Percentiles rank a stretch among this genome's conserved stretches.
phyloP scores from a whole-genome alignment of 2,113 vertebrate genomes.

The Loxodonta africana region DNA sequence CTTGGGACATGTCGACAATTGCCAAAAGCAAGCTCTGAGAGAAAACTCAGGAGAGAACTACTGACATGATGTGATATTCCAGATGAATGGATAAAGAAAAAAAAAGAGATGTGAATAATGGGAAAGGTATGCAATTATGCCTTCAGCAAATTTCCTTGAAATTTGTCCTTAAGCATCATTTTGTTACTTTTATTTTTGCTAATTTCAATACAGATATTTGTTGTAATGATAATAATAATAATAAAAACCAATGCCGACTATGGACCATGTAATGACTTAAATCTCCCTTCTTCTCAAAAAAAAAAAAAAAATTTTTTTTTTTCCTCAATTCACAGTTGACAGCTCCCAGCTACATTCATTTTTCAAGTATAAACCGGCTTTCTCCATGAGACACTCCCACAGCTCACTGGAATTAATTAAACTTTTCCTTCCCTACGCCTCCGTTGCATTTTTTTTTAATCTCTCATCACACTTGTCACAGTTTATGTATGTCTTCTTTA shows the following conservation, averaged over 20 bases:
- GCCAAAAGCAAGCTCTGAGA: neutral
- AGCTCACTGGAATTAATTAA: neutral
- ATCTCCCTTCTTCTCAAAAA: neutral
- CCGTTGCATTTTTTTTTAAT: neutral
- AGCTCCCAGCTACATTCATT: neutral
- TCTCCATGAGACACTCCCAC: neutral
- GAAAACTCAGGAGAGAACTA: neutral
- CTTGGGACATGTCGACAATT: neutral
- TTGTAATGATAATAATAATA: neutral
- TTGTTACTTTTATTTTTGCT: neutral
- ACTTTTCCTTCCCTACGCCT: neutral
- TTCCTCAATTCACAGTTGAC: neutral
- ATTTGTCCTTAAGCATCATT: neutral
- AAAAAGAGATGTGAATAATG: neutral
- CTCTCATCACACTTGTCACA: neutral
- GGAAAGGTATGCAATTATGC: too few relatives aligned
- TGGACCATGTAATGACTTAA: neutral
- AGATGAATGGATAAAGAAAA: neutral
- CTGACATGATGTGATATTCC: neutral
- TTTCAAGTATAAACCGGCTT: neutral
- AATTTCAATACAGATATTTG: neutral
- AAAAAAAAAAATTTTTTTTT: too few relatives aligned
- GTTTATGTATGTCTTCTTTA: neutral
- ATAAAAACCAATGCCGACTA: too few relatives aligned
- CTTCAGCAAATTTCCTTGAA: neutral